These are phyloP conservation scores for Hormaphis cornu DNA, from an alignment of 1,140 invertebrate species.

Conservation along the genomic window DNA sequence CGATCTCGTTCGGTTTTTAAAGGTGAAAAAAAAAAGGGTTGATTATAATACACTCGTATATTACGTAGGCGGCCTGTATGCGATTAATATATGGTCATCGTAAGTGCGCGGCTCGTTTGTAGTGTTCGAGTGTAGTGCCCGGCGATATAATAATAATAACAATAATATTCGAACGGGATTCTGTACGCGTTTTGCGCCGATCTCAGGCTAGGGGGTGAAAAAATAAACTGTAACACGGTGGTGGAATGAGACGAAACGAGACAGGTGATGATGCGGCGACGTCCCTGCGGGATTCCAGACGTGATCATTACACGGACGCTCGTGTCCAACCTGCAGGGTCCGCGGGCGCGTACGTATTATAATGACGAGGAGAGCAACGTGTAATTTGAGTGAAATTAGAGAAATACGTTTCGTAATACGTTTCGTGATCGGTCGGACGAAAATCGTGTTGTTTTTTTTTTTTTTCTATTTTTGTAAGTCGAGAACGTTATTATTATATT, in stretches of 20 bases:
- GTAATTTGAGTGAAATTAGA: conserved; percentile 1
- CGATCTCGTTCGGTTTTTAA: no score
- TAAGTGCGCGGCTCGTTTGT: no score
- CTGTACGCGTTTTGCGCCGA: no score
- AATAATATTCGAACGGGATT: no score
- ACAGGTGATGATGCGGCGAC: conserved; percentile 24
- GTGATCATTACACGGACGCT: background rate
- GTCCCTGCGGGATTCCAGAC: conserved; percentile 14
- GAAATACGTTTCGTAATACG: background rate
- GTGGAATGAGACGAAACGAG: background rate
- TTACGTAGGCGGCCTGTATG: no score
- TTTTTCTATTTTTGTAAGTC: background rate
- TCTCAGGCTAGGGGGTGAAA: background rate
- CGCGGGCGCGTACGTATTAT: background rate
- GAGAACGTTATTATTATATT: no score
- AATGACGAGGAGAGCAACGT: background rate
- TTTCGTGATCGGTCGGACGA: background rate
- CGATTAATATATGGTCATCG: no score
- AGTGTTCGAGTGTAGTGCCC: no score
- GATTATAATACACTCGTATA: no score
- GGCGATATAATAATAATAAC: no score
- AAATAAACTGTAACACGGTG: background rate
- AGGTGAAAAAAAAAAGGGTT: no score
- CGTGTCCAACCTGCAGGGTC: background rate
- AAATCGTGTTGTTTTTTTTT: no score